Conservation (phyloP, 2,113 vertebrate genomes). For the Bos indicus region DNA sequence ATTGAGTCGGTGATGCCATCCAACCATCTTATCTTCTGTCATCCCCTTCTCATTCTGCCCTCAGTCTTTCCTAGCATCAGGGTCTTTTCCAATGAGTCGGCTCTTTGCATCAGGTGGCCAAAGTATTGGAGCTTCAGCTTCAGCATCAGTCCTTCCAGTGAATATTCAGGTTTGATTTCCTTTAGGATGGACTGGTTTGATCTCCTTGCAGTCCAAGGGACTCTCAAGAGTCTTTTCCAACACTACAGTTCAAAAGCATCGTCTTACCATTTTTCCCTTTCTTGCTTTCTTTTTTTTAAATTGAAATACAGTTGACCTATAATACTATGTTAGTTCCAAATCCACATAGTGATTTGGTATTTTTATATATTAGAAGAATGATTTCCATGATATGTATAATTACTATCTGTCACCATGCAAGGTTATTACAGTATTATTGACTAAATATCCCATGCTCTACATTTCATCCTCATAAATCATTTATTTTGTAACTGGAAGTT, state of each 20-base stretch:
- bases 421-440: neutral
- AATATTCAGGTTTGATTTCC: neutral
- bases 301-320: neutral
- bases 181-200: neutral
- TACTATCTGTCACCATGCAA: neutral
- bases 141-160: neutral
- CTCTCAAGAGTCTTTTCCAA: neutral
- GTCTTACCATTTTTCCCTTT: neutral
- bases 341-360: neutral
- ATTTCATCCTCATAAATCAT: neutral
- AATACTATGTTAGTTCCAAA: neutral
- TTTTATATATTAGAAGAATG: neutral
- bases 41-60: neutral
- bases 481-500: neutral
- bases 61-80: neutral
- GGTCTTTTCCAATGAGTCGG: neutral
- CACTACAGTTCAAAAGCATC: neutral
- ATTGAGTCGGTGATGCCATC: neutral
- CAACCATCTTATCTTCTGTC: neutral
- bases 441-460: neutral
- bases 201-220: neutral
- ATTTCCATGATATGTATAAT: neutral
- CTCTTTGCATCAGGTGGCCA: neutral
- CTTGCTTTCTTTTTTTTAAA: neutral
- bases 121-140: neutral